Base-by-base conservation (phyloP, 2,797 vertebrate genomes). In the Pithecia hirsuta region DNA sequence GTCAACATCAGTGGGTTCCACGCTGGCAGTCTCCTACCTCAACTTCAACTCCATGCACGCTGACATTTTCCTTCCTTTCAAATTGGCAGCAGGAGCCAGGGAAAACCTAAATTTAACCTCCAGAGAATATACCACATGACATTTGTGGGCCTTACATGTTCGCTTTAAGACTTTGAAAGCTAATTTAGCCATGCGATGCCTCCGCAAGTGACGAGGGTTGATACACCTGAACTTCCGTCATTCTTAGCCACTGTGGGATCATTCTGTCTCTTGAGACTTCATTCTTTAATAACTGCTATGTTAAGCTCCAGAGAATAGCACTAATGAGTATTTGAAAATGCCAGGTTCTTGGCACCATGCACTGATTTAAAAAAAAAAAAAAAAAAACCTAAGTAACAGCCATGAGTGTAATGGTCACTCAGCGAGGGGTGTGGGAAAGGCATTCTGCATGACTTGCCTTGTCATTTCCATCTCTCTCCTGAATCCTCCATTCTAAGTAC, bases 241-340 rank as follows among this genome's bases (percentile, higher is more conserved):
- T 98, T 97, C 98, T 98, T 98, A 98, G 97, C 95, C 97, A 97
- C 98, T 82, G 57, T 41, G 93, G 96, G 95, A 97, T 98, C 97
- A 97, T 94, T 94, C 97, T 97, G 97, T 97, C 98, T 97, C 98
- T 20, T 1, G 97, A 97, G 97, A 97, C 83, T 95, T 98, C 96
- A 91, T 98, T 97, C 97, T 98, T 98, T 98, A 98, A 98, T 98
- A 98, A 98, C 98, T 97, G 97, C 97, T 97, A 1, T 97, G 96
- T 96, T 72, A 97, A 98, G 95, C 97, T 98, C 97, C 96, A 97
- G 97, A 98, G 98, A 98, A 98, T 94, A 98, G 94, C 96, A 96
- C 97, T 99, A 99, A 99, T 98, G 98, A 99, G 98, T 98, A 97
- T 98, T 97, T 98, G 98, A 98, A 99, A 99, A 99, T 98, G 98